Evolutionary conservation across 2,113 vertebrate species (phyloP), one percentile per base, ranked within the genome.

Genomic region (Tympanuchus pallidicinctus): DNA sequence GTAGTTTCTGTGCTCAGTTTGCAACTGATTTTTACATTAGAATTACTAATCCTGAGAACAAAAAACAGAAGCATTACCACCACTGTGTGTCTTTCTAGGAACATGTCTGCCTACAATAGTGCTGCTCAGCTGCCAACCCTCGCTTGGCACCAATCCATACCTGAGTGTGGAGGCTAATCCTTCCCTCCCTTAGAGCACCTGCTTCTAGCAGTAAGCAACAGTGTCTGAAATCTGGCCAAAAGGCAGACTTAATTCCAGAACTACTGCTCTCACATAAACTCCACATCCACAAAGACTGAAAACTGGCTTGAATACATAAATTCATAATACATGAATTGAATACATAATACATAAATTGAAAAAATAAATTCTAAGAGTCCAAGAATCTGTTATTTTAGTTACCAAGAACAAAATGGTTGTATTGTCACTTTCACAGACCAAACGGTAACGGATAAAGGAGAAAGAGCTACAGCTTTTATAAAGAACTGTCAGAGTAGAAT

Each of bases 131-230:
- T 93, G 96, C 90, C 89, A 96, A 96, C 48, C 42, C 64, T 85
- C 50, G 24, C 63, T 77, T 96, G 95, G 95, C 92, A 93, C n/a
- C 36, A 85, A 70, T 92, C 91, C 95, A 95, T 32, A 96, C 96
- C 96, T 96, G 93, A 89, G 81, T 82, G 76, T 47, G 20, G 59
- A 95, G 63, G 63, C 81, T 95, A 96, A 96, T 96, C 92, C 89
- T 90, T 93, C 80, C 88, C 60, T 93, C 86, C 90, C 88, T 90
- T 92, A 84, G 77, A 96, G 92, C 93, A 96, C 93, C 93, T 96
- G 95, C 96, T 96, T 96, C 77, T 72, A 96, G 89, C 94, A 94
- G 90, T 61, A 93, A 90, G 86, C 85, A 96, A 76, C 30, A 85
- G 91, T 38, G 3, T 78, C 92, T 92, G 96, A 96, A 96, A 94